Percentiles rank a stretch among this genome's conserved stretches.
phyloP scores from a whole-genome alignment of 2,113 vertebrate genomes.

The Triplophysa tibetana region DNA sequence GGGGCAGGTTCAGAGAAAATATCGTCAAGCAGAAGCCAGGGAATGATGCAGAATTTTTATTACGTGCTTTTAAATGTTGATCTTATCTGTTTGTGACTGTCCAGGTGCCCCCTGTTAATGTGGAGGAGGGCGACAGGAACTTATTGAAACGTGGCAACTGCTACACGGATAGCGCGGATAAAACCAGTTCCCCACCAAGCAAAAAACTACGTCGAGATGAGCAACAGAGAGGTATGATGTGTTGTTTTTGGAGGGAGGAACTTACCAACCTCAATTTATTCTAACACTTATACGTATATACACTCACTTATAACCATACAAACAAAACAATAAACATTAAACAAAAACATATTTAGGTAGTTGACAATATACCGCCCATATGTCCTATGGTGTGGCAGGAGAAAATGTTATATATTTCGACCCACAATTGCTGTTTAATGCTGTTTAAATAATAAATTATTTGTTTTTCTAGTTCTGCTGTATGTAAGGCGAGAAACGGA shows the following conservation, averaged over 20 bases:
- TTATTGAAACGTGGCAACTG: slow-evolving; percentile 80
- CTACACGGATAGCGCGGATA: slow-evolving; percentile 74
- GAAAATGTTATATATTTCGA: background rate
- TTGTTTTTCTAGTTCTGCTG: slow-evolving; percentile 80
- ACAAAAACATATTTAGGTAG: too few species aligned
- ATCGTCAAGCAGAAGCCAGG: background rate
- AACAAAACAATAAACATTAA: too few species aligned
- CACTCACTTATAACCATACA: too few species aligned
- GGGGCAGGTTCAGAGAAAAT: background rate
- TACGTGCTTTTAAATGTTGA: slow-evolving; percentile 21
- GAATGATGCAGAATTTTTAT: slow-evolving; percentile 55
- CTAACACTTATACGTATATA: too few species aligned
- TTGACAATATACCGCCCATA: too few species aligned
- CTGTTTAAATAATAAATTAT: background rate
- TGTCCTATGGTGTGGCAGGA: too few species aligned
- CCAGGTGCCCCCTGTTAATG: slow-evolving; percentile 74
- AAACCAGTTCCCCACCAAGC: slow-evolving; percentile 69
- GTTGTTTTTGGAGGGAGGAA: too few species aligned
- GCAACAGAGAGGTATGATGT: slow-evolving; percentile 82
- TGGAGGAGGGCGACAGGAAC: slow-evolving; percentile 75
- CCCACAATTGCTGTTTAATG: background rate
- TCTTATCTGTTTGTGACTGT: slow-evolving; percentile 46
- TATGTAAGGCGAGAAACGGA: slow-evolving; percentile 87
- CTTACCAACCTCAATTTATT: background rate
- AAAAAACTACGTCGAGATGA: slow-evolving; percentile 84